These are phyloP conservation scores for Euthynnus affinis DNA, from an alignment of 2,797 vertebrate genomes.

Conservation along the genomic window DNA sequence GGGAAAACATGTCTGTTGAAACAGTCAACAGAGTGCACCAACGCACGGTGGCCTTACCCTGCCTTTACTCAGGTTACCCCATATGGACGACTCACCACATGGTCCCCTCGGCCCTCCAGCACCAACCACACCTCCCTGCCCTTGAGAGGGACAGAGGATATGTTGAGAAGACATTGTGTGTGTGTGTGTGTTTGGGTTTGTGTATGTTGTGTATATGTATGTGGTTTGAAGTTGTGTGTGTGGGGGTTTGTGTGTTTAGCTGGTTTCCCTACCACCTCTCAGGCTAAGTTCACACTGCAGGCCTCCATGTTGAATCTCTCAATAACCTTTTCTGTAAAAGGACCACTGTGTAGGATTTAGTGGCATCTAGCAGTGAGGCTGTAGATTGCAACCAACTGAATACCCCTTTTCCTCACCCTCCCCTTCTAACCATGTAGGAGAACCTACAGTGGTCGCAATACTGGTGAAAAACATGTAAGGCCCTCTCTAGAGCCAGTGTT, in stretches of 20 bases:
- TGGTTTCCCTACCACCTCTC: constrained; percentile 18
- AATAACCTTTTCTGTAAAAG: neutral
- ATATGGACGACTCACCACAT: constrained; percentile 78
- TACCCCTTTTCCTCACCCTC: no score
- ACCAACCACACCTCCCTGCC: constrained; percentile 76
- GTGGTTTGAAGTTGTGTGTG: constrained; percentile 7
- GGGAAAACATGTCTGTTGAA: constrained; percentile 88
- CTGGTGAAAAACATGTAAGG: no score
- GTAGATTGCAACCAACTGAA: no score
- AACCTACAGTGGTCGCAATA: no score
- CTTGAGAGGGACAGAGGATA: constrained; percentile 81
- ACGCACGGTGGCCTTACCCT: constrained; percentile 71
- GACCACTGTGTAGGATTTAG: no score
- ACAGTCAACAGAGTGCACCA: constrained; percentile 84
- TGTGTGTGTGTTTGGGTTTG: constrained; percentile 36
- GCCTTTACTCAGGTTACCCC: constrained; percentile 83
- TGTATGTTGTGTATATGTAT: neutral
- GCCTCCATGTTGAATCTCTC: neutral
- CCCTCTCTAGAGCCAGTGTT: no score
- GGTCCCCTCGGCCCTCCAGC: constrained; percentile 71
- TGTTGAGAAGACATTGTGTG: constrained; percentile 41
- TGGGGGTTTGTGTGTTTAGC: constrained; percentile 27
- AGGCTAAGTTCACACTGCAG: neutral
- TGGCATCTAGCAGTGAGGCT: no score
- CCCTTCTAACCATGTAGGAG: no score